Evolutionary conservation across 2,113 vertebrate genomes (phyloP), one percentile per base, ranked within the genome.

Genomic region (Pelecanoides urinatrix): DNA sequence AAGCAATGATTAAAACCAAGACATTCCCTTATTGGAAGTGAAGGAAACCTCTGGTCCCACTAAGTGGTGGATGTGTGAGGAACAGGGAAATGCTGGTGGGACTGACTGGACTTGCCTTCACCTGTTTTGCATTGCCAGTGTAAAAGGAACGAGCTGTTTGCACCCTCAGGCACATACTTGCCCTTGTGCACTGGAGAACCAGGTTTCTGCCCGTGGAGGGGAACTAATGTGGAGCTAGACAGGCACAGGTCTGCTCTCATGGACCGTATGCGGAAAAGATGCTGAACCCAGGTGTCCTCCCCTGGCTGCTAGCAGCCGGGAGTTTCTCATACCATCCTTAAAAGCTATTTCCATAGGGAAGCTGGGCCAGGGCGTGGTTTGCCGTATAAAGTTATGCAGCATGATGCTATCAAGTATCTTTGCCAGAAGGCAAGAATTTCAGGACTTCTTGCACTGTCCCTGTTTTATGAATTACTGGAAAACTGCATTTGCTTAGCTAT

Each of bases 401-500:
- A 9, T 27, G 77, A 90, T 78, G 58, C 18, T 78, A 58, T 61
- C 16, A 4, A 5, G 8, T 20, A 17, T 38, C 27, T 85, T 40
- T 82, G 77, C 91, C 92, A 96, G 89, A 82, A 78, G 29, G 23
- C 22, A 95, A 53, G 73, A 70, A 91, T 82, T 84, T 53, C n/a
- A 68, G 68, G 52, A 44, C 56, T 87, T 65, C 70, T 78, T 68
- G 56, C 40, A 50, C 32, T 3, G 6, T 42, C 30, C 8, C 53
- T 89, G 42, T 23, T 82, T 91, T 55, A 91, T 62, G 50, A 90
- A 88, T 92, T 82, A 91, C 50, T 27, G 36, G 70, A 95, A 40
- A 20, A 45, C 80, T 72, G 76, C 4, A 11, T 76, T 85, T 81
- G 26, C 14, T 6, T 44, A 50, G 63, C 29, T 82, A 34, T 94